Conservation (phyloP, 2,113 vertebrate species). For the Megalops atlanticus region DNA sequence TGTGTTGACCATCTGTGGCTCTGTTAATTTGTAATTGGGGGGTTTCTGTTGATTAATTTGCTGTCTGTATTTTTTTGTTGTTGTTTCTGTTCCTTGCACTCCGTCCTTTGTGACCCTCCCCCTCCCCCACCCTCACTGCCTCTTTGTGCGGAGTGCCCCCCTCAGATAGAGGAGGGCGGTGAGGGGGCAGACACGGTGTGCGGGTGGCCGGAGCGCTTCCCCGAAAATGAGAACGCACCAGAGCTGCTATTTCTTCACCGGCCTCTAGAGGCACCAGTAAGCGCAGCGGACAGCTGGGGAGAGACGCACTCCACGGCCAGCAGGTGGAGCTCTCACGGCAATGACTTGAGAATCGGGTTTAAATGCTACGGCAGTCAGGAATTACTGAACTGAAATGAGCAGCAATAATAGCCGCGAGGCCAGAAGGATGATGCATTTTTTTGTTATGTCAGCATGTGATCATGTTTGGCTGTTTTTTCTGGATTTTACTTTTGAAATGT, state of each 20-base stretch:
- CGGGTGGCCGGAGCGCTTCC: constrained; percentile 46
- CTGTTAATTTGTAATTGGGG: neutral
- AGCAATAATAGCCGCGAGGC: too few relatives aligned
- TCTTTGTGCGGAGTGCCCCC: constrained; percentile 7
- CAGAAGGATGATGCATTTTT: neutral
- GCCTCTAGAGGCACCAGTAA: constrained; percentile 77
- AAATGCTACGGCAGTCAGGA: neutral
- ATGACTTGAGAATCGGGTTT: constrained; percentile 18
- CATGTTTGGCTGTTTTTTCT: neutral
- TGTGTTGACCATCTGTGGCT: neutral
- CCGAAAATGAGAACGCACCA: constrained; percentile 64
- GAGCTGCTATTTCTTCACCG: constrained; percentile 61
- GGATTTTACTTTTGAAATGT: neutral
- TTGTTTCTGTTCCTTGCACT: constrained; percentile 44
- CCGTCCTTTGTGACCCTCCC: constrained; percentile 37
- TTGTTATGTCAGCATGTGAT: neutral
- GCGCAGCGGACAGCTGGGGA: constrained; percentile 41
- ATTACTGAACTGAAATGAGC: neutral
- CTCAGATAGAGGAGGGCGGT: constrained; percentile 56
- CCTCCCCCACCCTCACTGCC: constrained; percentile 40
- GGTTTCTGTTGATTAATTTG: constrained; percentile 44
- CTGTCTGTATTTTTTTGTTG: constrained; percentile 48
- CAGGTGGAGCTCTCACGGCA: constrained; percentile 32
- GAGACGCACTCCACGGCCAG: constrained; percentile 23
- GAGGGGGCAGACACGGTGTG: constrained; percentile 54